These are phyloP conservation scores for Goniozus legneri DNA, from an alignment of 1,140 invertebrate species.

Conservation along the genomic window DNA sequence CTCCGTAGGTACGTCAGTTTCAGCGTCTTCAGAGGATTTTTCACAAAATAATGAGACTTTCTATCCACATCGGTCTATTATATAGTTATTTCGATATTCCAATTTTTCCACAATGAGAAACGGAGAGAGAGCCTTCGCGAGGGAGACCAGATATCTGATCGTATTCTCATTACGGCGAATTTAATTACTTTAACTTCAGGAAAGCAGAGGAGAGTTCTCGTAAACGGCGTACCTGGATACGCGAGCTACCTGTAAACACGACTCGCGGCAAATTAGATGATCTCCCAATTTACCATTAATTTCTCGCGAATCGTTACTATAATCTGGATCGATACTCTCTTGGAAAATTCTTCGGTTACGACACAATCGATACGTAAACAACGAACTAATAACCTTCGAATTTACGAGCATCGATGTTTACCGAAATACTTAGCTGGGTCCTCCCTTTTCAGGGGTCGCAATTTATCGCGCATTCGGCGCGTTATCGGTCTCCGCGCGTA, in stretches of 20 bases:
- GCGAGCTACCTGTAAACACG: background rate
- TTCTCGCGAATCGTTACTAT: too few species aligned
- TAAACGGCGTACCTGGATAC: constrained; percentile 6
- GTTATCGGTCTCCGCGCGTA: too few species aligned
- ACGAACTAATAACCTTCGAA: too few species aligned
- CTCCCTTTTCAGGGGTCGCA: too few species aligned
- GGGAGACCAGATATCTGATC: background rate
- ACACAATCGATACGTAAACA: too few species aligned
- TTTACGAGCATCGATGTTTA: too few species aligned
- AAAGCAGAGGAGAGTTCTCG: constrained; percentile 7
- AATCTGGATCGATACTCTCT: too few species aligned
- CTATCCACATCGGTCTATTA: background rate
- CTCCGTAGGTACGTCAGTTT: background rate
- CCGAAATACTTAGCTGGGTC: too few species aligned
- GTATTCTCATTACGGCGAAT: constrained; percentile 5
- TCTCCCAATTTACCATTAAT: constrained; percentile 11
- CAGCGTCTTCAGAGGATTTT: background rate
- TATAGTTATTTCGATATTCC: background rate
- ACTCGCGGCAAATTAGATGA: constrained; percentile 13
- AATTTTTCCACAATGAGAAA: background rate
- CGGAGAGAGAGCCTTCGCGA: background rate
- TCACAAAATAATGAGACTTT: constrained; percentile 1
- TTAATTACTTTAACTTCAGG: constrained; percentile 13
- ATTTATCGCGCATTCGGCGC: too few species aligned
- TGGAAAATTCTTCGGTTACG: too few species aligned